phyloP scores from a whole-genome alignment of 30 jellyfish, hydroid and myxozoan species.

The Chironex yamaguchii region DNA sequence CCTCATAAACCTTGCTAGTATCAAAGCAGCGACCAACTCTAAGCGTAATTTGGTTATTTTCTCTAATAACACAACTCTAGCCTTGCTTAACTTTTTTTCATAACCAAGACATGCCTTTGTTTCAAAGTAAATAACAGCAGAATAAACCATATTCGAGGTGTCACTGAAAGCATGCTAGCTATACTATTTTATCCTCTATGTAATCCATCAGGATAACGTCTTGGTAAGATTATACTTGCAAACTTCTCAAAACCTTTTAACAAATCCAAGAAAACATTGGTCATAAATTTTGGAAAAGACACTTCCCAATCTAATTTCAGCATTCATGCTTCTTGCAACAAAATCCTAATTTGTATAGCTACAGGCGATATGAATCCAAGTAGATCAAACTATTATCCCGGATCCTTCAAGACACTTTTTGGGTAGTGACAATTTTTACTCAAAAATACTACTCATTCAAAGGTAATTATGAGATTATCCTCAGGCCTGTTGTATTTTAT shows the following conservation, averaged over 20 bases:
- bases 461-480: not conserved
- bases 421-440: slow-evolving; percentile 4
- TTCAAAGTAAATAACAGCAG: not conserved
- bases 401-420: not conserved
- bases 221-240: slow-evolving; percentile 1
- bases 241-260: slow-evolving; percentile 6
- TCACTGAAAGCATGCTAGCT: slow-evolving; percentile 11
- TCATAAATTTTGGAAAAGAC: slow-evolving; percentile 14
- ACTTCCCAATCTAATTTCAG: slow-evolving; percentile 14
- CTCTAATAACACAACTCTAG: slow-evolving; percentile 8
- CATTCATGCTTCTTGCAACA: slow-evolving; percentile 22
- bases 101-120: slow-evolving; percentile 2
- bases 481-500: slow-evolving; percentile 4
- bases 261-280: slow-evolving; percentile 16
- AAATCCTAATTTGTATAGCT: not conserved
- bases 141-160: not conserved
- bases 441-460: not conserved
- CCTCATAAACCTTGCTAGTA: slow-evolving; percentile 16
- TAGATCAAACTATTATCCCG: slow-evolving; percentile 16
- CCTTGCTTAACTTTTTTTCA: not conserved
- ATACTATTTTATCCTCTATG: not conserved
- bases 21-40: slow-evolving; percentile 8
- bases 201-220: slow-evolving; percentile 1
- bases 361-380: slow-evolving; percentile 36
- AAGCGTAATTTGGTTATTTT: slow-evolving; percentile 1